These are phyloP conservation scores for Drosophila bifasciata DNA, from an alignment of 1,140 invertebrate species.

Conservation along the genomic window DNA sequence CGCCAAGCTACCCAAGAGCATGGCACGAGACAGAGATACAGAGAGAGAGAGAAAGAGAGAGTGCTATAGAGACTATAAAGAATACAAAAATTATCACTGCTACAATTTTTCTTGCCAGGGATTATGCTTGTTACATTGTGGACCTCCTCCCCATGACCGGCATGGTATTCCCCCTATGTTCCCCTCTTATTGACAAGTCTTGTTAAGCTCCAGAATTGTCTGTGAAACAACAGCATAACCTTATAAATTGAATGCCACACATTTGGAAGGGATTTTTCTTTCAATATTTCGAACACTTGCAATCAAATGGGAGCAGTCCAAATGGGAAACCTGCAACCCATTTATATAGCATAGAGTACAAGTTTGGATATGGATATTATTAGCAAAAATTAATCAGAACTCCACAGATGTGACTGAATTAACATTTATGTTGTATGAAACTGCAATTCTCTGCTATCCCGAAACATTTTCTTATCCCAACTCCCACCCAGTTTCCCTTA, in stretches of 20 bases:
- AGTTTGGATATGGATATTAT: no score
- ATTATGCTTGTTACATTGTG: slow-evolving; percentile 71
- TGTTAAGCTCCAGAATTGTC: slow-evolving; percentile 73
- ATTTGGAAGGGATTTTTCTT: slow-evolving; percentile 47
- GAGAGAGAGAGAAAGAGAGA: background rate
- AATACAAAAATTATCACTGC: slow-evolving; percentile 76
- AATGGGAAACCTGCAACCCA: slow-evolving; percentile 8
- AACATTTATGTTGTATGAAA: no score
- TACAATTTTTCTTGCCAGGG: slow-evolving; percentile 75
- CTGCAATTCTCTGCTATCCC: no score
- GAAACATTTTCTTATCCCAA: no score
- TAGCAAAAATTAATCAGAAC: no score
- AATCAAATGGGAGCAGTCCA: slow-evolving; percentile 43
- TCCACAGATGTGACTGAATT: no score
- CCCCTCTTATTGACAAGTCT: slow-evolving; percentile 68
- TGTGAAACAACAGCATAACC: slow-evolving; percentile 50
- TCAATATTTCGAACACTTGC: slow-evolving; percentile 35
- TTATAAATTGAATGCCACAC: slow-evolving; percentile 66
- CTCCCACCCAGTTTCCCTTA: no score
- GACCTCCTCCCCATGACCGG: background rate
- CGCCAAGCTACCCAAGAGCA: slow-evolving; percentile 19
- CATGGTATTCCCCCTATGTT: slow-evolving; percentile 10
- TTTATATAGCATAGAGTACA: no score
- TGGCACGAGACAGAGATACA: background rate
- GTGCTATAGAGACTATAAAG: slow-evolving; percentile 22